Percentiles rank a stretch among this genome's conserved stretches.
These are phyloP conservation scores for Bubo bubo DNA, from an alignment of 2,113 vertebrate genomes.

Conservation along the genomic window DNA sequence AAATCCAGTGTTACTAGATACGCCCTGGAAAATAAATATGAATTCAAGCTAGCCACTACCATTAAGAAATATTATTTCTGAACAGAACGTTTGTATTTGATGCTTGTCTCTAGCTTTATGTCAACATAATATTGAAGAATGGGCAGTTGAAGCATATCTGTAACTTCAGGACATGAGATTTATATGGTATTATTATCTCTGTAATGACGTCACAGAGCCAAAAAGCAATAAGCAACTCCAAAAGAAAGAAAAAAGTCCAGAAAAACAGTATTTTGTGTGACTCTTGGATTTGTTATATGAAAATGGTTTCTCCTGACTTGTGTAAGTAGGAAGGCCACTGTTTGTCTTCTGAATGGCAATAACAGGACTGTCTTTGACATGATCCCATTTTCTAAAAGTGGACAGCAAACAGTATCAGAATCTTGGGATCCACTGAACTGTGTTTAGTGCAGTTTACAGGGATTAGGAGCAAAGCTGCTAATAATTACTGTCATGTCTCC, in stretches of 20 bases:
- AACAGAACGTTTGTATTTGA: not conserved
- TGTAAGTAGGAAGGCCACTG: not conserved
- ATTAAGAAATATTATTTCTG: constrained; percentile 18
- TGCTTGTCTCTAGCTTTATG: not conserved
- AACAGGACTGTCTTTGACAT: not conserved
- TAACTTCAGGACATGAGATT: not conserved
- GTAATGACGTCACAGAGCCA: not conserved
- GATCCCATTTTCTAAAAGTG: not conserved
- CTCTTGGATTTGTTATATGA: not conserved
- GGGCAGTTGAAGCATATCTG: not conserved
- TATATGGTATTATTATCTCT: not conserved
- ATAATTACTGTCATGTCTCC: not conserved
- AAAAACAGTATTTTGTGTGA: not conserved
- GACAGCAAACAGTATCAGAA: not conserved
- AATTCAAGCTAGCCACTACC: not conserved
- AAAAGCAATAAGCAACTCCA: not conserved
- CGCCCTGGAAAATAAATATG: not conserved
- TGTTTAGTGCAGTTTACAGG: not conserved
- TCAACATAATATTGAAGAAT: constrained; percentile 7
- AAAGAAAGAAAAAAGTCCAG: not conserved
- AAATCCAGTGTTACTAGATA: not conserved
- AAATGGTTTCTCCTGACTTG: not conserved
- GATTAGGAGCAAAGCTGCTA: not conserved
- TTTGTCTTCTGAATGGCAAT: not conserved
- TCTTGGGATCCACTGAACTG: not conserved